Evolutionary conservation across 1,140 invertebrate genomes (phyloP).

Genomic region (Aporrectodea caliginosa): DNA sequence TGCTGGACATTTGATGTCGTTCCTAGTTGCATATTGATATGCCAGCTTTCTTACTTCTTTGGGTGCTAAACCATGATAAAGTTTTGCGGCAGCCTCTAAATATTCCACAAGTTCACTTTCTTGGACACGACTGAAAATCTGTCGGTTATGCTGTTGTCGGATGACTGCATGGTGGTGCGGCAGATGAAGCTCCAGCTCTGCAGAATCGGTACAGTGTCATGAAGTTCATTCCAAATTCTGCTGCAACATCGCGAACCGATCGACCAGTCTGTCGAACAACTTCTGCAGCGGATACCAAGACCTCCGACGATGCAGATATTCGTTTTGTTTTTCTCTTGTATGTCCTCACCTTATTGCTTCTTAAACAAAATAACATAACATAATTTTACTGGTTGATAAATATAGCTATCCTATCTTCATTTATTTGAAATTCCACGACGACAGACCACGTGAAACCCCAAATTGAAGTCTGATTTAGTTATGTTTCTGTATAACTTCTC

Average conservation of each 20-base stretch:
- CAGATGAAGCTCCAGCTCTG: not conserved
- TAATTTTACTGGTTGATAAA: no score
- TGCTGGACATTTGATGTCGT: slow-evolving; percentile 43
- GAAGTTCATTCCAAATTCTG: not conserved
- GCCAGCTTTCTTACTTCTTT: slow-evolving; percentile 53
- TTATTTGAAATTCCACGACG: no score
- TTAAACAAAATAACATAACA: no score
- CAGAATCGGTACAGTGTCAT: not conserved
- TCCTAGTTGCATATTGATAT: slow-evolving; percentile 45
- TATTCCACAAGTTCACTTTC: not conserved
- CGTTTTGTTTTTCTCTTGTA: not conserved
- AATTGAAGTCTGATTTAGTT: no score
- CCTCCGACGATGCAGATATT: not conserved
- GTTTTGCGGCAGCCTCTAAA: not conserved
- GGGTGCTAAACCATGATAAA: not conserved
- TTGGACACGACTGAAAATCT: not conserved
- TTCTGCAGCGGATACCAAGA: not conserved
- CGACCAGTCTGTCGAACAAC: not conserved
- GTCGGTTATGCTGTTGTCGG: not conserved
- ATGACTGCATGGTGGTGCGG: not conserved
- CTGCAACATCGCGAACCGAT: not conserved
- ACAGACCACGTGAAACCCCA: no score
- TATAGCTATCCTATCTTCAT: no score
- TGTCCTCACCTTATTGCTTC: not conserved
- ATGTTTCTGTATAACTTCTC: no score